A percentile compares a stretch with the other conserved stretches of the same genome.
Evolutionary conservation across 2,113 vertebrate genomes (phyloP).

Genomic region (Cololabis saira): DNA sequence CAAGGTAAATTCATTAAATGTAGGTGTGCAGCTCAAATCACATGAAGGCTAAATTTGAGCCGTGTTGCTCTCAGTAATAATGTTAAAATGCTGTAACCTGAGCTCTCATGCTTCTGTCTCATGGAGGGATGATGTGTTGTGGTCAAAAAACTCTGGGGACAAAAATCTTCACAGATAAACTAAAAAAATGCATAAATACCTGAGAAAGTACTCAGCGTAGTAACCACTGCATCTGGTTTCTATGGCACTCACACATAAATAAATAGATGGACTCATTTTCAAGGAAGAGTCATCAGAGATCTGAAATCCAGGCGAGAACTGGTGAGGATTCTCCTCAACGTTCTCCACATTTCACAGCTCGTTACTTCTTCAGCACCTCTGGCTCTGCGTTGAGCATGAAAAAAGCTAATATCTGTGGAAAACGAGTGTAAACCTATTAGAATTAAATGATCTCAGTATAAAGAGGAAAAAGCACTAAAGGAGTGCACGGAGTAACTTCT

Average conservation of each 20-base stretch:
- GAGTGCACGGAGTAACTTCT: neutral
- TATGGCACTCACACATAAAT: neutral
- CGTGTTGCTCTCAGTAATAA: too few relatives aligned
- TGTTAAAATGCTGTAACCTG: too few relatives aligned
- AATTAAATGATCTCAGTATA: neutral
- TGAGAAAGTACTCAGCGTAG: too few relatives aligned
- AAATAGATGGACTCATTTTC: neutral
- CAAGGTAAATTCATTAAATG: too few relatives aligned
- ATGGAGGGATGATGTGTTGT: too few relatives aligned
- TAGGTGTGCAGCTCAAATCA: too few relatives aligned
- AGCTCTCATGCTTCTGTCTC: too few relatives aligned
- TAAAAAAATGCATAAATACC: too few relatives aligned
- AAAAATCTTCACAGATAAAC: too few relatives aligned
- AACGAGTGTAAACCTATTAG: constrained; percentile 10
- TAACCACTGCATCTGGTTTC: too few relatives aligned
- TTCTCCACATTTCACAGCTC: constrained; percentile 22
- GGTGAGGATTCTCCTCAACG: neutral
- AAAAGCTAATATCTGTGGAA: neutral
- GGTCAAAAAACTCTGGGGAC: too few relatives aligned
- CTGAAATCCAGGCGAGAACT: constrained; percentile 10
- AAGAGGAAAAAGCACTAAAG: neutral
- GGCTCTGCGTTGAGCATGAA: neutral
- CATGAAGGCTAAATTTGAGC: too few relatives aligned
- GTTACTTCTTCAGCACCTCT: constrained; percentile 2
- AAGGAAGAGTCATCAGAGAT: neutral